A percentile compares a stretch with the other conserved stretches of the same genome.
Evolutionary conservation across 2,888 invertebrate species (phyloP).

Genomic region (Acholoe squamosa): DNA sequence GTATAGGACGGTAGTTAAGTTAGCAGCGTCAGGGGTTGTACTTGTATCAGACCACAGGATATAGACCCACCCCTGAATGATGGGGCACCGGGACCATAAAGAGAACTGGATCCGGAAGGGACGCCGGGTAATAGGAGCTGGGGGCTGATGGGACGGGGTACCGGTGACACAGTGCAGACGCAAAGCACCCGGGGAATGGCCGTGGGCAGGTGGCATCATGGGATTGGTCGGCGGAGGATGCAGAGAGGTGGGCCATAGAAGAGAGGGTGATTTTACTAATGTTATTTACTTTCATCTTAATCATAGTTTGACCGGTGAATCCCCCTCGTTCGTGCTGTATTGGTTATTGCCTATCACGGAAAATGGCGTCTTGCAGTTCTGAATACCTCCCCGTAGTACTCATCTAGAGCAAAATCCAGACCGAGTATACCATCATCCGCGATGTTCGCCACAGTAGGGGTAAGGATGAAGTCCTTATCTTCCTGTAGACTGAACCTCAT

Average conservation of each 20-base stretch:
- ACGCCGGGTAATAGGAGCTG: conserved; percentile 14
- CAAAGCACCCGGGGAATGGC: conserved; percentile 11
- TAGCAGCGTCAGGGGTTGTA: neutral
- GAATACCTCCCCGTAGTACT: too few relatives aligned
- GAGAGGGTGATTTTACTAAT: neutral
- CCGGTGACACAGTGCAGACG: conserved; percentile 34
- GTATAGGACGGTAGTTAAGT: neutral
- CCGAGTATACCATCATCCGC: too few relatives aligned
- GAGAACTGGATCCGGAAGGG: conserved; percentile 33
- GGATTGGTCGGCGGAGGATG: neutral
- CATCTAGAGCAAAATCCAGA: too few relatives aligned
- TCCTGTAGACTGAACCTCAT: too few relatives aligned
- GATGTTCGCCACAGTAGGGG: too few relatives aligned
- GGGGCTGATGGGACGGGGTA: neutral
- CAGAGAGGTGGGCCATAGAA: neutral
- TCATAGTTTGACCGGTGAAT: neutral
- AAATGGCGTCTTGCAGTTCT: too few relatives aligned
- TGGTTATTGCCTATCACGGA: too few relatives aligned
- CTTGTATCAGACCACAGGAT: neutral
- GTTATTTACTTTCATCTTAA: neutral
- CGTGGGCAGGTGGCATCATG: neutral
- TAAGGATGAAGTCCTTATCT: too few relatives aligned
- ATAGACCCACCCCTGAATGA: too few relatives aligned
- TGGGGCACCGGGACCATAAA: neutral
- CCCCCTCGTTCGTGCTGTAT: too few relatives aligned